Evolutionary conservation across 2,113 vertebrate species (phyloP).

Genomic region (Bothrops jararaca): DNA sequence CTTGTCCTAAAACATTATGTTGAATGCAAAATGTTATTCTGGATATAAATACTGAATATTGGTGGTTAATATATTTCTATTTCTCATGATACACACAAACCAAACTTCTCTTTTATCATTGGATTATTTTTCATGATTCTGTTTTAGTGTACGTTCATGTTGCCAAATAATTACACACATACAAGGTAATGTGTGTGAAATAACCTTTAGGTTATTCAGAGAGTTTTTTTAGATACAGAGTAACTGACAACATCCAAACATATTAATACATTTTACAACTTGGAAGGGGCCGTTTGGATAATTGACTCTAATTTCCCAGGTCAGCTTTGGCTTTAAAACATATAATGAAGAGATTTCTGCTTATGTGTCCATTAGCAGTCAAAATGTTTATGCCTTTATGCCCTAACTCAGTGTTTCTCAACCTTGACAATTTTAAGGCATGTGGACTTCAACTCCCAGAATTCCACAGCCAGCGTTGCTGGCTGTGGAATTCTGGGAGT

Average conservation of each 20-base stretch:
- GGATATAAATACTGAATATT: neutral
- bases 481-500: too few species aligned
- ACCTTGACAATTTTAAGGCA: too few species aligned
- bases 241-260: neutral
- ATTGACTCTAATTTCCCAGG: neutral
- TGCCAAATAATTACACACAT: neutral
- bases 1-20: neutral
- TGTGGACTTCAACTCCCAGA: too few species aligned
- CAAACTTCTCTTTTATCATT: neutral
- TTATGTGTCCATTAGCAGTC: neutral
- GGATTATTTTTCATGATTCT: neutral
- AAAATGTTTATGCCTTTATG: neutral
- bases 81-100: neutral
- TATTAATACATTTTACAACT: neutral
- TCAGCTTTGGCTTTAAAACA: neutral
- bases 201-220: neutral
- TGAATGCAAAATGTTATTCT: neutral
- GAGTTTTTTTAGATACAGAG: neutral
- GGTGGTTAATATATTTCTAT: neutral
- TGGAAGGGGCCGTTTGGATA: neutral
- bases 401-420: too few species aligned
- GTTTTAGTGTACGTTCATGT: neutral
- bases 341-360: neutral
- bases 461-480: too few species aligned
- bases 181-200: neutral